Evolutionary conservation across 30 jellyfish, hydroid and myxozoan genomes (phyloP).

Genomic region (Catostylus mosaicus): DNA sequence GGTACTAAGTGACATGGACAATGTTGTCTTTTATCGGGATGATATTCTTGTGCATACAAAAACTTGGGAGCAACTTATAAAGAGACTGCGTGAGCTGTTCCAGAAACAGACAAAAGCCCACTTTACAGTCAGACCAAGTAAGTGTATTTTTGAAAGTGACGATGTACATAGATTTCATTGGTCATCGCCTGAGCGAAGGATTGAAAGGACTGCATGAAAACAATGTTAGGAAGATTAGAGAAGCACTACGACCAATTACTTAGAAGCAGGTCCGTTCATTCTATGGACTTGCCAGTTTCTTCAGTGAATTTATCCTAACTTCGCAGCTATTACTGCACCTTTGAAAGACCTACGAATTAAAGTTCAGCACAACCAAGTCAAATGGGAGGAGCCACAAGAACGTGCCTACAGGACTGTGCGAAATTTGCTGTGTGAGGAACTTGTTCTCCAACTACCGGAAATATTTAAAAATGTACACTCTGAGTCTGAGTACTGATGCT

Average conservation of each 20-base stretch:
- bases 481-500: no score
- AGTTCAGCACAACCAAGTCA: conserved; percentile 28
- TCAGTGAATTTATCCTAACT: conserved; percentile 19
- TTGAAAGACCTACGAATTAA: conserved; percentile 13
- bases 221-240: no score
- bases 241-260: conserved; percentile 10
- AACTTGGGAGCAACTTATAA: background rate
- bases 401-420: background rate
- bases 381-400: conserved; percentile 27
- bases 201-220: no score
- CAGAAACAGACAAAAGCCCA: background rate
- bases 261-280: conserved; percentile 22
- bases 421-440: background rate
- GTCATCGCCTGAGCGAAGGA: no score
- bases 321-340: conserved; percentile 31
- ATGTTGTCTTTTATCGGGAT: conserved; percentile 11
- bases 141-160: conserved; percentile 1
- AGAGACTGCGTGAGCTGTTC: conserved; percentile 18
- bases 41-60: conserved; percentile 10
- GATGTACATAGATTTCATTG: no score
- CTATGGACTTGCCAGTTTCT: conserved; percentile 20
- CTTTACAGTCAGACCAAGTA: conserved; percentile 11
- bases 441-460: background rate
- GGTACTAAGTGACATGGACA: conserved; percentile 16
- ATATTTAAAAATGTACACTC: background rate